Conservation (phyloP, 2,113 vertebrate genomes). For the Neotoma lepida region DNA sequence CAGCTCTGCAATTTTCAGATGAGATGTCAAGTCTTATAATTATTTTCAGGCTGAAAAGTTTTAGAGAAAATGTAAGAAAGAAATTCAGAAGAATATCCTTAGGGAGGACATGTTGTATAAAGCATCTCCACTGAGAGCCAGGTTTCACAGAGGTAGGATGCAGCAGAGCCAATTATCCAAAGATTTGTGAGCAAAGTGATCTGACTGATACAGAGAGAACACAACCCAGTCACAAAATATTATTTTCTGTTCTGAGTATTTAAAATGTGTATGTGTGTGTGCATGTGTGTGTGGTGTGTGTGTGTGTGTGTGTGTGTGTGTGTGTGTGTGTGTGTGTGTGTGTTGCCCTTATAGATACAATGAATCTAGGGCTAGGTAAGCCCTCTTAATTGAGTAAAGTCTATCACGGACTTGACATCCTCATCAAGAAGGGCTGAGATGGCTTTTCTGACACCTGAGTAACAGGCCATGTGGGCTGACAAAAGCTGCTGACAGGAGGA, state of each 20-base stretch:
- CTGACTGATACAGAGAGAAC: slow-evolving; percentile 58
- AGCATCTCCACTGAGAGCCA: slow-evolving; percentile 49
- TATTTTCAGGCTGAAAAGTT: slow-evolving; percentile 65
- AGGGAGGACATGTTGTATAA: slow-evolving; percentile 55
- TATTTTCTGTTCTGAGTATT: slow-evolving; percentile 28
- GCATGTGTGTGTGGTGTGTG: no score
- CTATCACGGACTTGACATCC: neutral
- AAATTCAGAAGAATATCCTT: slow-evolving; percentile 63
- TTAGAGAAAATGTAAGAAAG: slow-evolving; percentile 54
- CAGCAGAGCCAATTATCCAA: slow-evolving; percentile 68
- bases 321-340: neutral
- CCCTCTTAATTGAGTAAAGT: neutral
- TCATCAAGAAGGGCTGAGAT: neutral
- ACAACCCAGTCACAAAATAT: slow-evolving; percentile 20
- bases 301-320: neutral
- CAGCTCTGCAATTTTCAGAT: slow-evolving; percentile 53
- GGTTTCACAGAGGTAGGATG: slow-evolving; percentile 27
- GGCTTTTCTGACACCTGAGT: neutral
- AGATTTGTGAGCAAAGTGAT: slow-evolving; percentile 64
- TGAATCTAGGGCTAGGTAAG: neutral
- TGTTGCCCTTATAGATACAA: neutral
- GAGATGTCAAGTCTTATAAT: slow-evolving; percentile 51
- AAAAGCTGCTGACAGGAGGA: neutral
- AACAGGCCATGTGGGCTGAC: neutral
- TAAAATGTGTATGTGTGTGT: neutral